Conservation (phyloP, 2,113 vertebrate genomes). For the Ammodramus savannarum region DNA sequence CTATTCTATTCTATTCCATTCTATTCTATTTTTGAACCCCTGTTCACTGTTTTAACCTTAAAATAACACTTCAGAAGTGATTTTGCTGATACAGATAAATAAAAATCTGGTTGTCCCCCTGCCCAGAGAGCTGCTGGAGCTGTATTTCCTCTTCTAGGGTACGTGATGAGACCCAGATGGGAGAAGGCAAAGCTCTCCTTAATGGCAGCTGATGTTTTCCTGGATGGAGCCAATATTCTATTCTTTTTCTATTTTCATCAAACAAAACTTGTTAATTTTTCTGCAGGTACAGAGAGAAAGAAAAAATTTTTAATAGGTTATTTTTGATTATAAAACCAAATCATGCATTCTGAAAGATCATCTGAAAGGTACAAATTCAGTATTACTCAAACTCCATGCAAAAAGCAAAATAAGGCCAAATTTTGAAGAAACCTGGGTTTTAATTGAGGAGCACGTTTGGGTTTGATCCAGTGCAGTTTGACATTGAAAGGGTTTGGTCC, state of each 20-base stretch:
- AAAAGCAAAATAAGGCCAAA: not conserved
- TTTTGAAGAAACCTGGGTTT: not conserved
- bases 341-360: not conserved
- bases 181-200: conserved; percentile 10
- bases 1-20: not conserved
- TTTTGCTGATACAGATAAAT: not conserved
- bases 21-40: not conserved
- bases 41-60: not conserved
- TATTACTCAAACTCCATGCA: not conserved
- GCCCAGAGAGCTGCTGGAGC: not conserved
- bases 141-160: not conserved
- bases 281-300: not conserved
- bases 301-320: not conserved
- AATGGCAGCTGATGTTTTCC: not conserved
- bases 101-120: not conserved
- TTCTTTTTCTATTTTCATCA: not conserved
- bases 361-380: not conserved
- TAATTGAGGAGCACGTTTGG: not conserved
- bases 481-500: not conserved
- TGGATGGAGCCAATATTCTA: not conserved
- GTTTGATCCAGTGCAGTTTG: not conserved
- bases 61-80: not conserved
- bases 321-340: not conserved
- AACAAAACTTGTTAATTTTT: not conserved
- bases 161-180: conserved; percentile 10